Evolutionary conservation across 2,888 invertebrate species (phyloP).

Genomic region (Apoda limacodes): DNA sequence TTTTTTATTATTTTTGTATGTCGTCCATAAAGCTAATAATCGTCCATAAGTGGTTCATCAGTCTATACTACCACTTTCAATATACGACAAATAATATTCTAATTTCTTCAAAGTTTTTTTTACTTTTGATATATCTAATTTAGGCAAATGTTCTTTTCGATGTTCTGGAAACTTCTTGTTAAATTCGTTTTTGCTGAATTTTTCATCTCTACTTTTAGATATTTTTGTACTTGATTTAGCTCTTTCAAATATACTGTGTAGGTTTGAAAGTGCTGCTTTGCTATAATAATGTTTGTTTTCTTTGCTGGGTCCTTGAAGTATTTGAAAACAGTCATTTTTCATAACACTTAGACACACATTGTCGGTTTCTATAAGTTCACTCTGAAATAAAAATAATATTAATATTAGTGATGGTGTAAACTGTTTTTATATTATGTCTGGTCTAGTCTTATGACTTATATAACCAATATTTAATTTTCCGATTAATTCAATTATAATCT

Average conservation of each 20-base stretch:
- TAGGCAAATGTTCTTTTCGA: slow-evolving; percentile 50
- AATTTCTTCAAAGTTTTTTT: slow-evolving; percentile 74
- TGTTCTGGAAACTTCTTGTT: slow-evolving; percentile 69
- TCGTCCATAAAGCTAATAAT: too few species aligned
- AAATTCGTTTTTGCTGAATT: slow-evolving; percentile 41
- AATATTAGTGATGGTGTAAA: too few species aligned
- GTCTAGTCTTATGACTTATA: too few species aligned
- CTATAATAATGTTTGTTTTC: slow-evolving; percentile 69
- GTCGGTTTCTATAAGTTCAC: slow-evolving; percentile 66
- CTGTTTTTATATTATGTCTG: too few species aligned
- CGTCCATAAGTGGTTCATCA: slow-evolving; percentile 2
- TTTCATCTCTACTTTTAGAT: slow-evolving; percentile 19
- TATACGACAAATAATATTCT: slow-evolving; percentile 78
- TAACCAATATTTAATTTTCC: too few species aligned
- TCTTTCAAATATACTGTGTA: slow-evolving; percentile 62
- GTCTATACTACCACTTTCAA: slow-evolving; percentile 44
- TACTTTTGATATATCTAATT: slow-evolving; percentile 64
- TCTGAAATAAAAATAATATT: slow-evolving; percentile 66
- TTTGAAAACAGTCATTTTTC: slow-evolving; percentile 69
- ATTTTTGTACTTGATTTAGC: slow-evolving; percentile 39
- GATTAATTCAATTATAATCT: too few species aligned
- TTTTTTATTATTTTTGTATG: too few species aligned
- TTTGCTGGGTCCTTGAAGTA: slow-evolving; percentile 72
- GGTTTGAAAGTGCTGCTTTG: slow-evolving; percentile 76
- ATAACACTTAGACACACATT: slow-evolving; percentile 67